phyloP scores from a whole-genome alignment of 2,888 invertebrate species.

The Agrotis ipsilon region DNA sequence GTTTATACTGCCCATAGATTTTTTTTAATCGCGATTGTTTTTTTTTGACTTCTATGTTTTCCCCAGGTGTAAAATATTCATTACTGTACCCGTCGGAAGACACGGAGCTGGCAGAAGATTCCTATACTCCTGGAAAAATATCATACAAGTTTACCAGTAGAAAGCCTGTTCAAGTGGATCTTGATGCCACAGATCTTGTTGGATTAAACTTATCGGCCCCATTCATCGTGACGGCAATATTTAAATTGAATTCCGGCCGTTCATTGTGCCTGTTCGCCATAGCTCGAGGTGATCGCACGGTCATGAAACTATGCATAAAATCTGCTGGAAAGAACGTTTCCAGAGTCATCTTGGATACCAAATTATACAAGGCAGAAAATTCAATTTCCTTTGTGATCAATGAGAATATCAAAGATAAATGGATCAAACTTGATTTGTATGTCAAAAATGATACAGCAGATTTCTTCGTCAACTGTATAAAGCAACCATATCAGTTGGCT shows the following conservation, averaged over 20 bases:
- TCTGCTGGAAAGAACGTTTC: conserved; percentile 30
- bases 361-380: not conserved
- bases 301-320: conserved; percentile 70
- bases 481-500: not conserved
- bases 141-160: conserved; percentile 15
- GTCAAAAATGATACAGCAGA: conserved; percentile 57
- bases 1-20: not conserved
- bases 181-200: not conserved
- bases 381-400: conserved; percentile 18
- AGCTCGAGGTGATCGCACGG: conserved; percentile 53
- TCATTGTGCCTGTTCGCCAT: conserved; percentile 77
- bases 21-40: not conserved
- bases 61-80: conserved; percentile 5
- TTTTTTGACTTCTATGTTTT: not conserved
- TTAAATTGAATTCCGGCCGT: conserved; percentile 65
- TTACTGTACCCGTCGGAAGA: not conserved
- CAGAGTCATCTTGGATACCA: conserved; percentile 57
- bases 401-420: conserved; percentile 37
- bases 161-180: not conserved
- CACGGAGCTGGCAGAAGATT: not conserved
- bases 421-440: conserved; percentile 64
- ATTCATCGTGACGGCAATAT: conserved; percentile 72
- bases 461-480: conserved; percentile 61
- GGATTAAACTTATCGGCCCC: conserved; percentile 66
- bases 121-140: not conserved